Evolutionary conservation across 2,888 invertebrate species (phyloP), one percentile per base, ranked within the genome.

Genomic region (Polymixis flavicincta): DNA sequence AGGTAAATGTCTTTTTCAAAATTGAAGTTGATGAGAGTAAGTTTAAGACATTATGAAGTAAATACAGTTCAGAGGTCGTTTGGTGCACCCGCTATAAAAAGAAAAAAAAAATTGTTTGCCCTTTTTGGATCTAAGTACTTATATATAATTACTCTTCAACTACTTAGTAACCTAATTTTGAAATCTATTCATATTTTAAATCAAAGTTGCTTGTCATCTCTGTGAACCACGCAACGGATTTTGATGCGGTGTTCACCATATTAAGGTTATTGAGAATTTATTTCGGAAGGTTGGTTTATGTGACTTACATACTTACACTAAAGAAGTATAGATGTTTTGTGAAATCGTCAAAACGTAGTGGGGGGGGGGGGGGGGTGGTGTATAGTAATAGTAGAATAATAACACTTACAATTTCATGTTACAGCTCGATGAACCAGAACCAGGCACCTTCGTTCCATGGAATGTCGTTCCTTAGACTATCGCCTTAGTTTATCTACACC

Each of bases 371-470:
- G 5, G 8, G n/a, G 61, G 61, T 60, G 1, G 42, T 1, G 19
- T 7, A 13, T 28, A 32, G 0, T 66, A 66, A 17, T 50, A 11
- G 45, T 32, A 37, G 0, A 74, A 52, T n/a, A 60, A 7, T 55
- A 25, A 66, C 13, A 19, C 37, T 55, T 71, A 68, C 32, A 28
- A 74, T 70, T 76, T 83, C 86, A 79, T 86, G 86, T 97, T 95
- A 84, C 95, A 98, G 97, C 94, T 98, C 65, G 93, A 97, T 65
- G 91, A 94, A 85, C 97, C 97, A 7, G 94, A 97, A 77, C 94
- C 96, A 52, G 97, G 93, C 72, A 97, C 92, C 57, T 97, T 96
- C 88, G 96, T 95, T 42, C 97, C 98, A 7, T 98, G 98, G 98
- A 98, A 97, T 91, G 94, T 97, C 66, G 96, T 96, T 72, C 97